Conservation (phyloP, 2,888 invertebrate species). For the Scaptomyza tumidula region DNA sequence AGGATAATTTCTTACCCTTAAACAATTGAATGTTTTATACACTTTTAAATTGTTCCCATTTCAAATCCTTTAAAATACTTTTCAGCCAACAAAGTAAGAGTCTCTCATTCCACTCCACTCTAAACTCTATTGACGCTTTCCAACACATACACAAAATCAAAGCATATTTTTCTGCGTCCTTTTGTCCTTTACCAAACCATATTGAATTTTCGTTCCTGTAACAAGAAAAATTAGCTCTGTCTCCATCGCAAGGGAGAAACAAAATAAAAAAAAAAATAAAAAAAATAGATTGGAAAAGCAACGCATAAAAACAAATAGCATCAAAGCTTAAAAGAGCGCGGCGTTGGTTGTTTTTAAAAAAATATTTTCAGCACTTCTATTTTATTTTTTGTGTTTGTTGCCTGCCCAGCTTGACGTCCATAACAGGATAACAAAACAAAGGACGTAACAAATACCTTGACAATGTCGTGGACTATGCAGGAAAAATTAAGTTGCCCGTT, state of each 20-base stretch:
- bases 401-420: conserved; percentile 30
- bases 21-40: not conserved
- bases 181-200: conserved; percentile 21
- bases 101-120: not conserved
- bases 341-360: too few relatives aligned
- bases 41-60: conserved; percentile 5
- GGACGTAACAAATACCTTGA: conserved; percentile 43
- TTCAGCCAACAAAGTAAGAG: conserved; percentile 1
- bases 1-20: not conserved
- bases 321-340: conserved; percentile 19
- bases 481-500: conserved; percentile 69
- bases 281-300: conserved; percentile 25
- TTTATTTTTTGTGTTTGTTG: conserved; percentile 4
- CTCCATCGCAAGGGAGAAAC: not conserved
- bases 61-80: not conserved
- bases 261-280: not conserved
- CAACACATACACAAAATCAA: conserved; percentile 27
- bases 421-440: conserved; percentile 28
- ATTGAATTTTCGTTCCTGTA: conserved; percentile 41
- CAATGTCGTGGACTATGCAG: conserved; percentile 37
- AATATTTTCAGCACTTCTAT: conserved; percentile 21
- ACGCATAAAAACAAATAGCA: conserved; percentile 29
- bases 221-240: conserved; percentile 43
- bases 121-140: conserved; percentile 12
- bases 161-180: conserved; percentile 16